Evolutionary conservation across 2,113 vertebrate species (phyloP), one percentile per base, ranked within the genome.

Genomic region (Sphyrna mokarran): DNA sequence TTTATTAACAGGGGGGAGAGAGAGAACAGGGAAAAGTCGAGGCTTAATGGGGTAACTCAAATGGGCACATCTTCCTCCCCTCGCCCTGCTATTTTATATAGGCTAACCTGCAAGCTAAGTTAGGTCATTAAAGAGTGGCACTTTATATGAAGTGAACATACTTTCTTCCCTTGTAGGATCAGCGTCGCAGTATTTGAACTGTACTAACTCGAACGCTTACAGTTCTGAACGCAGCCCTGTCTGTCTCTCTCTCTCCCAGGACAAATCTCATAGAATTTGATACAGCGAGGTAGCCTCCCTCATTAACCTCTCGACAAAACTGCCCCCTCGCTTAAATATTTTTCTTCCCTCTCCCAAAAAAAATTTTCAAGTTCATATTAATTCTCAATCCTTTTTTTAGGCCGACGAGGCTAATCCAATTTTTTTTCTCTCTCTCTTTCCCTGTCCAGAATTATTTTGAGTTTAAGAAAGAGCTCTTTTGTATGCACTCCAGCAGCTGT

Each of bases 391-490:
- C 48, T 70, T 70, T 70, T 68, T 68, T 70, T 23, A 90, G 14
- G 18, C 63, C 58, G 54, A 90, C 87, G 14, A n/a, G 13, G 87
- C 54, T 91, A 58, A 63, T 93, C 18, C 37, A 93, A 93, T 58
- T 26, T 89, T 63, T 13, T 63, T 13, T 63, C 1, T 63, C 13
- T 63, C 61, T 63, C 61, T 63, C 61, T 63, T 6, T 63, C 61
- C 0, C 61, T 63, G 61, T 13, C 13, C 61, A 93, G 89, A 93
- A 93, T 66, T n/a, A 18, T 68, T 93, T 66, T n/a, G 29, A 93
- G 89, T 93, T 93, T 40, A 66, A 54, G 89, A 68, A 37, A 93
- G 89, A 37, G n/a, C 29, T 66, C 61, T 61, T 93, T 93, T 93
- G 89, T 93, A 54, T 40, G 33, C 1, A 3, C 8, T 33, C 6